Conservation (phyloP, 2,113 vertebrate genomes). For the Pterocles orientalis region DNA sequence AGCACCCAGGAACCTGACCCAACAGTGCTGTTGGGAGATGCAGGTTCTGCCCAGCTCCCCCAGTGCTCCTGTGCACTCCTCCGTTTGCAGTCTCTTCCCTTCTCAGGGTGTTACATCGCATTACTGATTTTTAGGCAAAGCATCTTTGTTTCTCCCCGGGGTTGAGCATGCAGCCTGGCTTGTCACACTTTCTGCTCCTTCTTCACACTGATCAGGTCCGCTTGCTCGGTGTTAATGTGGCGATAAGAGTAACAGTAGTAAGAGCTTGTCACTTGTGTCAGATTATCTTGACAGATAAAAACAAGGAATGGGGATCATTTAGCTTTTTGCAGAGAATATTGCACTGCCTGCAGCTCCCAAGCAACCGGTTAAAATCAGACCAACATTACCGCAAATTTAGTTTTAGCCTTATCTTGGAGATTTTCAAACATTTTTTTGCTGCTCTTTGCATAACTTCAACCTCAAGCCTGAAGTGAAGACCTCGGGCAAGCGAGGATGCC, state of each 20-base stretch:
- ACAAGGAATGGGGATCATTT: background rate
- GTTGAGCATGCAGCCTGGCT: fast-evolving
- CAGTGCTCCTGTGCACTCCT: fast-evolving
- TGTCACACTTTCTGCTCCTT: background rate
- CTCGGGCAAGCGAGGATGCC: background rate
- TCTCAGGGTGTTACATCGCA: fast-evolving
- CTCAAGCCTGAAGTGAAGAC: background rate
- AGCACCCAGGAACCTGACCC: fast-evolving
- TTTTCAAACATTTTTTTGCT: background rate
- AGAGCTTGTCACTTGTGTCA: fast-evolving
- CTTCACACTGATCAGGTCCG: background rate
- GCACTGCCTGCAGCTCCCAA: background rate
- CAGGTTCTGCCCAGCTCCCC: background rate
- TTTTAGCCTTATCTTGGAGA: background rate
- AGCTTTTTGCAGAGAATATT: background rate
- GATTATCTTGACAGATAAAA: background rate
- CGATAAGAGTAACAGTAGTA: fast-evolving
- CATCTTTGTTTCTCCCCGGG: fast-evolving
- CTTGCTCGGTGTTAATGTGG: too few relatives aligned
- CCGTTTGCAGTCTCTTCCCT: background rate
- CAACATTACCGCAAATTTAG: fast-evolving
- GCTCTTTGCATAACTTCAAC: background rate
- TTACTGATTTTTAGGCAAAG: background rate
- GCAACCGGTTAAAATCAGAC: background rate
- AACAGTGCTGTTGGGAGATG: fast-evolving